These are phyloP conservation scores for Akabosia matsudoensis DNA, from an alignment of 1,140 invertebrate species.

Conservation along the genomic window DNA sequence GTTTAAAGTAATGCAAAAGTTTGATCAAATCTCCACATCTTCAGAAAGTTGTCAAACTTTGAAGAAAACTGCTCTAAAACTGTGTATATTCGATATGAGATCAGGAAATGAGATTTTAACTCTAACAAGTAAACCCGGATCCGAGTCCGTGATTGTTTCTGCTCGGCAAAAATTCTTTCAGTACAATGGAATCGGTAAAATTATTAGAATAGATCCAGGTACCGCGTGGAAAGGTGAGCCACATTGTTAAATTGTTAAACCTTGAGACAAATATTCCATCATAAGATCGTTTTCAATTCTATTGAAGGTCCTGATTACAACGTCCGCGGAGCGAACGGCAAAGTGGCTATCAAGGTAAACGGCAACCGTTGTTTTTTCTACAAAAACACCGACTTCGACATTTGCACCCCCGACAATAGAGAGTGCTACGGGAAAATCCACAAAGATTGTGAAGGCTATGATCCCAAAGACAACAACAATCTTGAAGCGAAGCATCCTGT, in stretches of 20 bases:
- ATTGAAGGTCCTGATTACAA: constrained; percentile 29
- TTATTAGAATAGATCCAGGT: constrained; percentile 23
- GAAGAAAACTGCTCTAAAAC: constrained; percentile 21
- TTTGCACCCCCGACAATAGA: constrained; percentile 22
- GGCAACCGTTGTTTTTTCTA: constrained; percentile 28
- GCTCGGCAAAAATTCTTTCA: constrained; percentile 29
- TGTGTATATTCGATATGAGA: constrained; percentile 35
- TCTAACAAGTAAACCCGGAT: constrained; percentile 24
- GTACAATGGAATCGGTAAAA: constrained; percentile 34
- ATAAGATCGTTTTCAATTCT: neutral
- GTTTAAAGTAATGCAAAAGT: constrained; percentile 35
- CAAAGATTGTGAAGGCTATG: constrained; percentile 32
- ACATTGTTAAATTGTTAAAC: neutral
- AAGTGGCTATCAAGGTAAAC: constrained; percentile 33
- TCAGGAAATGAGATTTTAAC: constrained; percentile 33
- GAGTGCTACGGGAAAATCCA: constrained; percentile 25
- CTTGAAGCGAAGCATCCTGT: constrained; percentile 21
- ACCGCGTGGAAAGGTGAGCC: constrained; percentile 1
- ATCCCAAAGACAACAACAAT: constrained; percentile 8
- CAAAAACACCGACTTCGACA: constrained; percentile 25
- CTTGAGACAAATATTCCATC: no score
- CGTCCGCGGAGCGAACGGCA: constrained; percentile 25
- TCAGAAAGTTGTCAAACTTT: constrained; percentile 4
- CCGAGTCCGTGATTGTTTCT: constrained; percentile 33
- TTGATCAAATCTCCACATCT: constrained; percentile 5